Conservation (phyloP, 2,888 invertebrate species). For the Matsumyia berberina region DNA sequence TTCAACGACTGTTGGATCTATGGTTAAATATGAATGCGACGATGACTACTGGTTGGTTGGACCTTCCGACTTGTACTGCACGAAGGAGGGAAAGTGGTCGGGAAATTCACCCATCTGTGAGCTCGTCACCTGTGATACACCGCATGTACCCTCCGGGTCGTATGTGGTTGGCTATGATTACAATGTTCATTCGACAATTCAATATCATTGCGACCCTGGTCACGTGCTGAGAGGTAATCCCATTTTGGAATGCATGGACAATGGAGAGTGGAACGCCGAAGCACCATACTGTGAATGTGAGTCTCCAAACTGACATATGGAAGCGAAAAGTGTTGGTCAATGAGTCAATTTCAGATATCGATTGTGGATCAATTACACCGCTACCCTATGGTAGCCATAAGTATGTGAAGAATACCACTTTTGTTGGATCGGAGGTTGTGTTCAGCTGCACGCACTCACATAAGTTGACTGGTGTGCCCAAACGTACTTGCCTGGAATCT, state of each 20-base stretch:
- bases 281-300: slow-evolving; percentile 94
- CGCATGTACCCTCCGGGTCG: slow-evolving; percentile 93
- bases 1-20: slow-evolving; percentile 92
- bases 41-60: slow-evolving; percentile 93
- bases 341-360: slow-evolving; percentile 88
- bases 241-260: slow-evolving; percentile 89
- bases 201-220: slow-evolving; percentile 94
- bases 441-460: slow-evolving; percentile 93
- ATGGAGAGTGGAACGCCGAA: slow-evolving; percentile 93
- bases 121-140: slow-evolving; percentile 93
- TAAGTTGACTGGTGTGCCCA: slow-evolving; percentile 90
- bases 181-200: slow-evolving; percentile 93
- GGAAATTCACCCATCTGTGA: slow-evolving; percentile 94
- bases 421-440: slow-evolving; percentile 91
- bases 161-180: slow-evolving; percentile 95
- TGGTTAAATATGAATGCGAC: slow-evolving; percentile 92
- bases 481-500: slow-evolving; percentile 89
- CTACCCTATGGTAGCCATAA: slow-evolving; percentile 91
- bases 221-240: slow-evolving; percentile 91
- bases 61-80: slow-evolving; percentile 89
- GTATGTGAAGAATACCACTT: slow-evolving; percentile 91
- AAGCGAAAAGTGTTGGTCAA: neutral
- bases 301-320: slow-evolving; percentile 76
- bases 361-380: slow-evolving; percentile 93
- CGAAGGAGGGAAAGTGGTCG: slow-evolving; percentile 94